Base-by-base conservation (phyloP, 2,888 invertebrate species). In the Ectobius pallidus region DNA sequence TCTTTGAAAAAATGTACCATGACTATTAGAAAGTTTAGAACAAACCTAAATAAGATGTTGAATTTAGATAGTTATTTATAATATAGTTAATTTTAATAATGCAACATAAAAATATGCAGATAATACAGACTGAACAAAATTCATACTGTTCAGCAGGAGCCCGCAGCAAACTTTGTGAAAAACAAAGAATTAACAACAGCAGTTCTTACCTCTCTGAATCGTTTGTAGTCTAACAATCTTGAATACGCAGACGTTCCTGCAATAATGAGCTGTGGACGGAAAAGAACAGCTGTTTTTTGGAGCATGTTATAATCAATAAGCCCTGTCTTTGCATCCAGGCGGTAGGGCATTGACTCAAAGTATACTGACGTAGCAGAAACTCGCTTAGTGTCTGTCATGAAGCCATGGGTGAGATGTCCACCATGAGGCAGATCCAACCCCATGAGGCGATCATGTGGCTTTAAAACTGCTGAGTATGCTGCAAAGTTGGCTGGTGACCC, bases 401-500 rank as follows among this genome's bases (percentile, higher is more conserved):
- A 89, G 9, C 88, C 82, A 77, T 83, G 82, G 3, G 82, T 82
- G 52, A 83, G 74, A 73, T 88, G 88, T 61, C 88, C 88, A 42
- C 88, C 88, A 79, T 88, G 87, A 22, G 87, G 87, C 65, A 89
- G 79, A 78, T 88, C 86, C 55, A 88, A 81, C 14, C 87, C 88
- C 88, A 88, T 89, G 74, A 88, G 85, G 32, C 88, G 81, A 46
- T 86, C 88, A 79, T 87, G 86, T 6, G 88, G 87, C 44, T 86
- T 85, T 18, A 83, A 78, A 9, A 83, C 68, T n/a, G 81, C 87
- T 3, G 88, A 87, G 80, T 87, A 88, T 22, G 86, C 87, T 49
- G 87, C 88, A 80, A 89, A 87, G 80, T 89, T 89, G 25, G 88
- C 88, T 1, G 88, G 88, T 2, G 86, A 85, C 9, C 88, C 88